A percentile compares a stretch with the other conserved stretches of the same genome.
phyloP scores from a whole-genome alignment of 2,888 invertebrate genomes.

The Eupithecia abbreviata region DNA sequence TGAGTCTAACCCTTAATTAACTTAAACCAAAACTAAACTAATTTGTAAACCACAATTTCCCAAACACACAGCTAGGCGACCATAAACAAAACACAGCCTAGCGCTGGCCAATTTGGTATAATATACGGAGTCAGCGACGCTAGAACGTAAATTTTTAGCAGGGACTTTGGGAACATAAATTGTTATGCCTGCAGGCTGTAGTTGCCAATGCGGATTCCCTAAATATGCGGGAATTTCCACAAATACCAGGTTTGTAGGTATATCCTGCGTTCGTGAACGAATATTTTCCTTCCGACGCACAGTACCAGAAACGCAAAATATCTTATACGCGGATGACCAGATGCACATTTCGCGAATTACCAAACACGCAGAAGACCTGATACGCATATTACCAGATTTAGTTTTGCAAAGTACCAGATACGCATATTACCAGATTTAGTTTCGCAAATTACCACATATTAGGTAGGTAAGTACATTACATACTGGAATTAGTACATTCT shows the following conservation, averaged over 20 bases:
- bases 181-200: constrained; percentile 49
- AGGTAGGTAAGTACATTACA: too few relatives aligned
- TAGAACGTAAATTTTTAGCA: constrained; percentile 56
- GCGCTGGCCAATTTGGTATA: constrained; percentile 40
- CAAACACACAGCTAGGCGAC: constrained; percentile 17
- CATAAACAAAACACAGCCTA: constrained; percentile 20
- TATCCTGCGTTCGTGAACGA: neutral
- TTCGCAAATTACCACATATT: too few relatives aligned
- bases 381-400: too few relatives aligned
- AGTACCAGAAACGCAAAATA: too few relatives aligned
- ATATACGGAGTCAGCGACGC: constrained; percentile 47
- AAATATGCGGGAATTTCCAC: constrained; percentile 24
- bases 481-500: too few relatives aligned
- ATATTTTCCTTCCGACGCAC: too few relatives aligned
- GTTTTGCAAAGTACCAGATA: too few relatives aligned
- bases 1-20: neutral
- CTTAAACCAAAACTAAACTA: neutral
- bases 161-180: constrained; percentile 51
- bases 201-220: constrained; percentile 28
- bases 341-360: too few relatives aligned
- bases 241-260: neutral
- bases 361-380: too few relatives aligned
- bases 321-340: too few relatives aligned
- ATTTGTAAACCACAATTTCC: constrained; percentile 27
- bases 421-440: too few relatives aligned